Conservation (phyloP, 2,797 vertebrate genomes). For the Zonotrichia albicollis region DNA sequence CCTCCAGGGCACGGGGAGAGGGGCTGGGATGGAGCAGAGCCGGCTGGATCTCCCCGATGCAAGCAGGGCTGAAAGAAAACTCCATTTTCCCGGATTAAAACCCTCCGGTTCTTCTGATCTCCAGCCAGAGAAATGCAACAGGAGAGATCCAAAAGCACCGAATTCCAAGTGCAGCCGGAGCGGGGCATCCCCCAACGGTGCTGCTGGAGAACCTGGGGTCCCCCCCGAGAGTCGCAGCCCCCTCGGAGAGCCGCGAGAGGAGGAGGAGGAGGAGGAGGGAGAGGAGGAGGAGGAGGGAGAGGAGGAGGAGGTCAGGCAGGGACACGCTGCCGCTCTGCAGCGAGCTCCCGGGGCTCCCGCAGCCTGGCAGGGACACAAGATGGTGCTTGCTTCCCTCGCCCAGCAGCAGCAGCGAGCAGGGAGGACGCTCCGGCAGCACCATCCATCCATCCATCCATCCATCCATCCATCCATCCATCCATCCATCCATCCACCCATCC, state of each 20-base stretch:
- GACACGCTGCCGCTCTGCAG: conserved; percentile 35
- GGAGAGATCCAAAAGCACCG: not conserved
- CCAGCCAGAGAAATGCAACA: not conserved
- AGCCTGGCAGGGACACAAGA: conserved; percentile 60
- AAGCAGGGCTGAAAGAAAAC: not conserved
- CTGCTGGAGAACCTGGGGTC: not conserved
- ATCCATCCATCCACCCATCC: not conserved
- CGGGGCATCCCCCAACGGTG: not conserved
- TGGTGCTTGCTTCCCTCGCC: not conserved
- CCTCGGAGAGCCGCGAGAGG: not conserved
- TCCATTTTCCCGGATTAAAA: fast-evolving
- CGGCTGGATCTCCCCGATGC: not conserved
- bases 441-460: not conserved
- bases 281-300: not conserved
- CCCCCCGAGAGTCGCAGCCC: not conserved
- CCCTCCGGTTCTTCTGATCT: not conserved
- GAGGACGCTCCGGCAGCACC: not conserved
- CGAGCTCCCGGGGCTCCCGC: conserved; percentile 44
- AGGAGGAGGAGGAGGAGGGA: not conserved
- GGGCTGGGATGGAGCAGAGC: not conserved
- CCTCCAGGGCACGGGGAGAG: not conserved
- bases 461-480: not conserved
- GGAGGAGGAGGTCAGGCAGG: conserved; percentile 40
- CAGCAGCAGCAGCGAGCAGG: not conserved
- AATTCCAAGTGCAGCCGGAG: not conserved